Conservation (phyloP, 2,113 vertebrate genomes). For the Oenanthe melanoleuca region DNA sequence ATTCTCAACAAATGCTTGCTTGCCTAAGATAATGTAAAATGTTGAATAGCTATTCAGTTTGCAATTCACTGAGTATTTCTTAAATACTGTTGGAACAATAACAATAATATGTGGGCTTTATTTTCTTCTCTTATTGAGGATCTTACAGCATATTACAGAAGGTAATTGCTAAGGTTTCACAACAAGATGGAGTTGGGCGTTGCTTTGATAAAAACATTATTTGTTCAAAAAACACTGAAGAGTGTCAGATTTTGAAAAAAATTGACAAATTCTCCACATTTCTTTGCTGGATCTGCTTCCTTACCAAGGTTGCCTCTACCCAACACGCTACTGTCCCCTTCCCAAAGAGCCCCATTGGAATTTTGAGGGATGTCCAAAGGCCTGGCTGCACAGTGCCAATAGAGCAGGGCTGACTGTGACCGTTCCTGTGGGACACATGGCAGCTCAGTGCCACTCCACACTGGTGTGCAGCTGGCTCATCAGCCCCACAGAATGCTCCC, state of each 20-base stretch:
- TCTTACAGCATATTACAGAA: neutral
- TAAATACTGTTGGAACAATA: neutral
- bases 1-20: neutral
- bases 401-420: neutral
- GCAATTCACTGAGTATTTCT: neutral
- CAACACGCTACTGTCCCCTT: neutral
- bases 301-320: neutral
- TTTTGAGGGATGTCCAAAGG: neutral
- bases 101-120: neutral
- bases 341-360: neutral
- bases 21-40: neutral
- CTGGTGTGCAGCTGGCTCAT: neutral
- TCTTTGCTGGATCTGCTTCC: neutral
- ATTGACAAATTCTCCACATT: neutral
- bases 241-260: neutral
- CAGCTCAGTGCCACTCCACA: neutral
- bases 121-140: neutral
- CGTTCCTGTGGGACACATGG: neutral
- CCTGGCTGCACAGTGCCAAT: fast-evolving
- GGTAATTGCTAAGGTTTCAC: neutral
- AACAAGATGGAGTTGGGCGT: neutral
- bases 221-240: neutral
- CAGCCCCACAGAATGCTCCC: neutral
- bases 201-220: neutral
- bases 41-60: neutral